Conservation (phyloP, 1,140 invertebrate genomes). For the Coptotermes formosanus region DNA sequence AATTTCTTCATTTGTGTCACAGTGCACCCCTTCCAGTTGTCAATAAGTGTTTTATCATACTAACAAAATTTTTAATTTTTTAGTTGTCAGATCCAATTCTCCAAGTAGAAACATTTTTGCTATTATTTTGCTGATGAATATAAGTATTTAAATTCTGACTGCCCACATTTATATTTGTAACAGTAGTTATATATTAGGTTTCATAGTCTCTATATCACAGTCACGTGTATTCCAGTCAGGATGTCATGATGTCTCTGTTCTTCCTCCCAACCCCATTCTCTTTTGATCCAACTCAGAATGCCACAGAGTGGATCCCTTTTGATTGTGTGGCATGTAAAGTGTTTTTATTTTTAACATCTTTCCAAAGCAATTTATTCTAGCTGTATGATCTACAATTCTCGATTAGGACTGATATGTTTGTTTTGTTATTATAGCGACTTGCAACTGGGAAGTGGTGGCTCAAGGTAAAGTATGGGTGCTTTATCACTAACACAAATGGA, state of each 20-base stretch:
- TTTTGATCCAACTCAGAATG: not conserved
- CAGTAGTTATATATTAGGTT: conserved; percentile 6
- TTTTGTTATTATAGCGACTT: conserved; percentile 60
- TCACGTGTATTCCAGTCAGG: not conserved
- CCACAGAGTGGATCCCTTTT: not conserved
- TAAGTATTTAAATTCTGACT: not conserved
- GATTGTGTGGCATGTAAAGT: conserved; percentile 22
- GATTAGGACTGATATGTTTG: conserved; percentile 38
- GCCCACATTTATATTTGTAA: not conserved
- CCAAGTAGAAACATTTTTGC: not conserved
- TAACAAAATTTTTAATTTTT: not conserved
- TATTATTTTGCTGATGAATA: not conserved
- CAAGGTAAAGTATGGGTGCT: conserved; percentile 55
- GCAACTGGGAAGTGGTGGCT: conserved; percentile 58
- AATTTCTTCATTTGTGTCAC: conserved; percentile 28
- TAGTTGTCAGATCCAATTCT: not conserved
- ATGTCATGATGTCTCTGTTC: not conserved
- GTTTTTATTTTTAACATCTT: conserved; percentile 15
- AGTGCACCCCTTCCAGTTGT: conserved; percentile 26
- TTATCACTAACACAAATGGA: conserved; percentile 36
- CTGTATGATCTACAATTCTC: conserved; percentile 22
- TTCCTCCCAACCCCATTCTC: not conserved
- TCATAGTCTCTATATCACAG: not conserved
- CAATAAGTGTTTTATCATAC: conserved; percentile 13
- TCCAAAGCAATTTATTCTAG: conserved; percentile 18